Evolutionary conservation across 2,888 invertebrate genomes (phyloP), one percentile per base, ranked within the genome.

Genomic region (Oscheius myriophilus): DNA sequence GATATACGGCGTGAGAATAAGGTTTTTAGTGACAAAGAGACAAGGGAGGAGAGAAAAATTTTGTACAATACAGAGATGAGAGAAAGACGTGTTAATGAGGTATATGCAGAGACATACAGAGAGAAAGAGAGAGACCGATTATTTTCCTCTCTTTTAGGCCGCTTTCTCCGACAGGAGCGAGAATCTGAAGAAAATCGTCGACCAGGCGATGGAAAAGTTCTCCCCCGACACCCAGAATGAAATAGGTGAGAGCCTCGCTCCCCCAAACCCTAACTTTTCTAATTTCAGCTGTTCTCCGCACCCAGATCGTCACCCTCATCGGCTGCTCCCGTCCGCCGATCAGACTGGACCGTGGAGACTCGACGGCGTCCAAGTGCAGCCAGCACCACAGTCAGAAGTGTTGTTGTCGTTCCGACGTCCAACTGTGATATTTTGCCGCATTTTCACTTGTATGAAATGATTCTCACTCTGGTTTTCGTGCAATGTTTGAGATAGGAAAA

Each of bases 171-270:
- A 68, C 59, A 59, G 80, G 62, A 67, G 71, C 26, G 70, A 72
- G 53, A 21, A 68, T 52, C 65, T 80, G 41, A 57, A 55, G 11
- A 43, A 70, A 12, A 53, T 74, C 43, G 62, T 75, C 0, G 65
- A 66, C 2, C 67, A 68, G 12, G 71, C 73, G 43, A 72, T 69
- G 21, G 58, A 69, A 26, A 54, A 54, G 12, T 75, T 80, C 58
- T 75, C 78, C 0, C 53, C 51, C 14, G 80, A 80, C 25, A 78
- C 78, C 11, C 54, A 58, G 33, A 80, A 80, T 63, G 80, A 80
- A 69, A 78, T 80, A n/a, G 69, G 73, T 73, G 18, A 57, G 42
- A 42, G 63, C 12, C 18, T 42, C 43, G 4, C 25, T 11, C 53
- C 43, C 4, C 25, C 16, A 43, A 43, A 0, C 1, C 9, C 16